Base-by-base conservation (phyloP, 2,113 vertebrate genomes). In the Corynorhinus townsendii region DNA sequence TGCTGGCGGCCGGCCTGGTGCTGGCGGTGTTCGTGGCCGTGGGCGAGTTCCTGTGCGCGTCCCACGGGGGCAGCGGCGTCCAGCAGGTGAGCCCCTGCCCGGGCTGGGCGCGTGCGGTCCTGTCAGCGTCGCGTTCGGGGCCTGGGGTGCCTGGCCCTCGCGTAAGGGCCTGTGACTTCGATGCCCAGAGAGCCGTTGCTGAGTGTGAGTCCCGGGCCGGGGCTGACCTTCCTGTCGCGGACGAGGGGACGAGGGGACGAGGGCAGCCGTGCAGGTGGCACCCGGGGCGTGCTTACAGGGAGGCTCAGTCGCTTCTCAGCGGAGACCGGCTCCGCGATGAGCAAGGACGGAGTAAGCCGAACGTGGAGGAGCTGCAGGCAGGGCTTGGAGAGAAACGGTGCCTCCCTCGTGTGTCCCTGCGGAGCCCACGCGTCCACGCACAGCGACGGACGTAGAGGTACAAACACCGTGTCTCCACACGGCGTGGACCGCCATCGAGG, bases 1-100 rank as follows among this genome's bases (percentile, higher is more conserved):
- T 99, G 69, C 98, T 99, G 33, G 99, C 99, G 1, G 99, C 99
- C 0, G 99, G 99, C 96, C 99, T 99, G 9, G 99, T 99, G 92
- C 99, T 99, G 11, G 99, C 99, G 0, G 99, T 99, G n/a, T 99
- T 99, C 86, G 99, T 99, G 94, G 99, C 99, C 86, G 99, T 99
- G 82, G 99, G 99, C 72, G 99, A 99, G 98, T 99, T 99, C 96
- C 98, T 99, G 97, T 99, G 99, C 97, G 99, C 99, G 98, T 99
- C 99, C 47, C 98, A 99, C 95, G 99, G 99, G 96, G 99, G 99
- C 97, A 98, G 99, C 86, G 99, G 99, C 97, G 98, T 99, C n/a
- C 99, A 99, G 97, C 99, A 99, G 99, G 99, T 99, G 98, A 98
- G 99, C 90, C 95, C 79, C 47, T 75, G 22, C 30, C 96, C 94